These are phyloP conservation scores for Cabera pusaria DNA, from an alignment of 2,888 invertebrate species.

Conservation along the genomic window DNA sequence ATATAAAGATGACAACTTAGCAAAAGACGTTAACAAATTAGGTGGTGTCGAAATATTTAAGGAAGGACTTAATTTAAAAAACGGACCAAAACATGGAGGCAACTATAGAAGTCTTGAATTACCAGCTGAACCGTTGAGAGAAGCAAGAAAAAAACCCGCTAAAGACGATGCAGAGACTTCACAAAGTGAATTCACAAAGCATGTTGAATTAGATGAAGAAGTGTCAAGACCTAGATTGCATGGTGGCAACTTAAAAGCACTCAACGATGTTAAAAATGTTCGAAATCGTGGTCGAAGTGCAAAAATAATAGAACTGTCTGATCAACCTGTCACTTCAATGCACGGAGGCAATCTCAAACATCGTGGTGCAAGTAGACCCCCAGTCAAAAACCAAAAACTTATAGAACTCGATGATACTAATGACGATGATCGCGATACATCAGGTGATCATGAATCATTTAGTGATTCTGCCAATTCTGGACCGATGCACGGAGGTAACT, in stretches of 20 bases:
- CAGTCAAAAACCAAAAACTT: constrained; percentile 50
- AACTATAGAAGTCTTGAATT: constrained; percentile 63
- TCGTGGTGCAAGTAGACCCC: constrained; percentile 29
- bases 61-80: constrained; percentile 54
- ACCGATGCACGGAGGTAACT: constrained; percentile 73
- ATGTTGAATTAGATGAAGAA: constrained; percentile 43
- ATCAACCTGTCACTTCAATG: constrained; percentile 36
- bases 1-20: constrained; percentile 70
- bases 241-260: constrained; percentile 47
- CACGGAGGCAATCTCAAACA: constrained; percentile 59
- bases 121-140: constrained; percentile 21
- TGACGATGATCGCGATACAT: constrained; percentile 40
- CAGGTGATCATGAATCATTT: constrained; percentile 41
- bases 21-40: constrained; percentile 68
- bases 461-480: constrained; percentile 41
- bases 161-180: constrained; percentile 52
- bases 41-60: constrained; percentile 72
- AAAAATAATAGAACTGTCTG: constrained; percentile 49
- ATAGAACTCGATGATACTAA: constrained; percentile 58
- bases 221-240: constrained; percentile 36
- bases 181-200: constrained; percentile 53
- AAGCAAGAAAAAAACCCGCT: constrained; percentile 4
- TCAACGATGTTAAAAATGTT: constrained; percentile 35
- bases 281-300: constrained; percentile 44
- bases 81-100: constrained; percentile 71